Base-by-base conservation (phyloP, 2,113 vertebrate species). In the Clarias batrachus region DNA sequence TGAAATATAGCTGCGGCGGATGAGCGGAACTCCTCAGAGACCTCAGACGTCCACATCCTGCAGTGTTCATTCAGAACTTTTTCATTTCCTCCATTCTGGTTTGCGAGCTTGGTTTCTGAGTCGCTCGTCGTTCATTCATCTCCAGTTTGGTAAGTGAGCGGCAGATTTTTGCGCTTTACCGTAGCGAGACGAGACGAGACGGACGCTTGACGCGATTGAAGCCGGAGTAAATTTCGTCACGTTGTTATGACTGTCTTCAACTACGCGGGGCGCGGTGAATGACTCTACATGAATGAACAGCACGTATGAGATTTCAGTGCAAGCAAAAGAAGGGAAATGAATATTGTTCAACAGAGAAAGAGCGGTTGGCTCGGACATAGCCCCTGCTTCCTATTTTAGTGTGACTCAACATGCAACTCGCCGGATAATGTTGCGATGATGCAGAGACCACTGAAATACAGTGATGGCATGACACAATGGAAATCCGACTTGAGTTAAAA, bases 81-180 rank as follows among this genome's bases (percentile, higher is more conserved):
- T 83, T 90, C 81, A 84, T 86, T 88, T 90, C 88, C 88, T 87
- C 88, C 63, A 86, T 86, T 90, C 80, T 79, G 83, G 86, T 90
- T 73, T 88, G 80, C 73, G 23, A 87, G 60, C 73, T 85, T 37
- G 63, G 70, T 89, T 88, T 91, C 78, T 79, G 80, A 19, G 41
- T 25, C 41, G 2, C 80, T 83, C 33, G 13, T 87, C 30, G 65
- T 87, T 77, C 70, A 81, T 59, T 63, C 9, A 81, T 84, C 41
- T 82, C 74, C 66, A 73, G 33, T n/a, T 81, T 4, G 27, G 66
- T 79, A 66, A 78, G n/a, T 48, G 41, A 76, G 17, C 60, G 63
- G 37, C 83, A 56, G 62, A 17, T 23, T 16, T 57, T 57, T 16
- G 2, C 68, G 84, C 74, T 33, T 68, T 27, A 66, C 13, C 23